Evolutionary conservation across 2,113 vertebrate genomes (phyloP).

Genomic region (Bostrychus sinensis): DNA sequence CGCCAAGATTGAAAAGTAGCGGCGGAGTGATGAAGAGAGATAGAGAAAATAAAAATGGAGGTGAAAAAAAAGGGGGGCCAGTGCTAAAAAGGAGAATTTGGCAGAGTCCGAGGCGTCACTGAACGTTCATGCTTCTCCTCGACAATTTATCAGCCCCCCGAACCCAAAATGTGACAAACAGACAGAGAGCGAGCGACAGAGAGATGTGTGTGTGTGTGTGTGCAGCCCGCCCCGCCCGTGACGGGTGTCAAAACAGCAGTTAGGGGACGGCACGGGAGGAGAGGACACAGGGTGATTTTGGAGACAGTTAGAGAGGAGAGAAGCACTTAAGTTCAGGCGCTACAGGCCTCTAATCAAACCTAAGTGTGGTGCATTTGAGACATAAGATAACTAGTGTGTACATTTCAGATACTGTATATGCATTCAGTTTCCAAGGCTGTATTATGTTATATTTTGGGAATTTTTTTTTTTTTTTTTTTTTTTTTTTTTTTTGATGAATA

Average conservation of each 20-base stretch:
- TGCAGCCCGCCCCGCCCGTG: constrained; percentile 58
- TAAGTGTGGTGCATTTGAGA: constrained; percentile 8
- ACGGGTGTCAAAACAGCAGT: constrained; percentile 74
- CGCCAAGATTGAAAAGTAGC: constrained; percentile 74
- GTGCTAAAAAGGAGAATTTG: constrained; percentile 54
- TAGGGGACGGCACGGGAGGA: constrained; percentile 43
- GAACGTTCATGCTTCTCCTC: constrained; percentile 41
- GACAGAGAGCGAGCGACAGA: constrained; percentile 68
- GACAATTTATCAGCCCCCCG: constrained; percentile 63
- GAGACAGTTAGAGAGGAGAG: constrained; percentile 86
- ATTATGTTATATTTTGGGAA: too few relatives aligned
- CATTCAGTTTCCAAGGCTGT: neutral
- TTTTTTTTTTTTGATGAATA: too few relatives aligned
- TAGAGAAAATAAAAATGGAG: constrained; percentile 18
- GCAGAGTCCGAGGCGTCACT: constrained; percentile 46
- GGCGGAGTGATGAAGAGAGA: constrained; percentile 38
- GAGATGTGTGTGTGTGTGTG: constrained; percentile 66
- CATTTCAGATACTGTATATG: too few relatives aligned
- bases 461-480: too few relatives aligned
- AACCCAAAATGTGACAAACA: constrained; percentile 63
- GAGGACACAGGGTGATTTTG: constrained; percentile 62
- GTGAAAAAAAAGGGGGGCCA: constrained; percentile 20
- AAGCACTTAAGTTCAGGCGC: constrained; percentile 86
- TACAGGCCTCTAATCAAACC: constrained; percentile 51
- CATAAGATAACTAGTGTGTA: constrained; percentile 1